A percentile compares a stretch with the other conserved stretches of the same genome.
Conservation (phyloP, 2,113 vertebrate genomes). For the Rhadina sibilatrix region DNA sequence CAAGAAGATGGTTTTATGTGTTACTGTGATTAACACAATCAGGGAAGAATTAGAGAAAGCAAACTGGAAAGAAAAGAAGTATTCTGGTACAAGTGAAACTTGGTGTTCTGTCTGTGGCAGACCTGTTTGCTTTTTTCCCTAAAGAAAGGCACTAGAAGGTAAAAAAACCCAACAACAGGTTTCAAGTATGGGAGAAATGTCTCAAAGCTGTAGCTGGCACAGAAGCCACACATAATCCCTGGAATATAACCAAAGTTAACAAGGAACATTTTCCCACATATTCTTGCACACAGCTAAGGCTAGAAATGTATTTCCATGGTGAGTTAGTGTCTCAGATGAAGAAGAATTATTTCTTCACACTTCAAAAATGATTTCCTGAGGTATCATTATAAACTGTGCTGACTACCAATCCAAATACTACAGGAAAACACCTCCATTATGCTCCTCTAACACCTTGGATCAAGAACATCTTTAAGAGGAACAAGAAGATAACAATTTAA, state of each 20-base stretch:
- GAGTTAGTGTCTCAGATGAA: background rate
- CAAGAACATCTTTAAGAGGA: background rate
- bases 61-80: background rate
- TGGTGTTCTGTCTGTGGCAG: background rate
- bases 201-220: background rate
- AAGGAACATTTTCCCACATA: background rate
- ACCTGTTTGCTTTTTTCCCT: background rate
- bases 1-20: background rate
- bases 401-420: background rate
- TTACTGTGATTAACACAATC: background rate
- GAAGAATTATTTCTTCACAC: background rate
- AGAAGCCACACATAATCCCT: background rate
- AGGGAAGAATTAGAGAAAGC: background rate
- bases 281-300: background rate
- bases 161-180: background rate
- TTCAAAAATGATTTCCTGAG: background rate
- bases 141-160: background rate
- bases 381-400: background rate
- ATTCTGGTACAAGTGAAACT: background rate
- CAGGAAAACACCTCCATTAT: background rate
- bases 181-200: background rate
- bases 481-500: background rate
- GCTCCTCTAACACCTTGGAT: background rate
- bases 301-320: background rate
- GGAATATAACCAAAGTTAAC: background rate